phyloP scores from a whole-genome alignment of 1,140 invertebrate species.

The Tetramorium alpestre region DNA sequence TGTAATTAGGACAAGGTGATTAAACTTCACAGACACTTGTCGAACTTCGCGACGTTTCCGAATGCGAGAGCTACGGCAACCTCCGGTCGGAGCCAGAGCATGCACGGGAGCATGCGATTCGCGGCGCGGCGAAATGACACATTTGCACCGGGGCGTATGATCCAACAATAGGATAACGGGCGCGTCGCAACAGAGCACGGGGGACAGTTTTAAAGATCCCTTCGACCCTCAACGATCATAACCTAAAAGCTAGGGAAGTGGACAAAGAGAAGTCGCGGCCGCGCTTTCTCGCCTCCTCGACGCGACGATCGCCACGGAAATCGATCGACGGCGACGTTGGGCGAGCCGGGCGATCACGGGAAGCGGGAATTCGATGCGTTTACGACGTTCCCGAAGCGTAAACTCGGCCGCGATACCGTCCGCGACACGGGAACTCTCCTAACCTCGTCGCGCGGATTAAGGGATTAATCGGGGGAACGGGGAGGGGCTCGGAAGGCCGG shows the following conservation, averaged over 20 bases:
- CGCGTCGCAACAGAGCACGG: neutral
- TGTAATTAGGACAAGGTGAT: neutral
- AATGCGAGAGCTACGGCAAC: neutral
- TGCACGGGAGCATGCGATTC: neutral
- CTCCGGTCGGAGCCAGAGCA: neutral
- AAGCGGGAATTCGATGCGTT: neutral
- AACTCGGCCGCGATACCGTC: neutral
- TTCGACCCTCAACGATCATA: slow-evolving; percentile 34
- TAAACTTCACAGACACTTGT: slow-evolving; percentile 9
- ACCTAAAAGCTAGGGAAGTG: slow-evolving; percentile 59
- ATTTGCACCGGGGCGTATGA: neutral
- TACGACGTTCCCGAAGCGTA: no score
- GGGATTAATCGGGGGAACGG: slow-evolving; percentile 18
- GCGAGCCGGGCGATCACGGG: neutral
- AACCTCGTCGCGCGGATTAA: slow-evolving; percentile 34
- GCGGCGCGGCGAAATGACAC: neutral
- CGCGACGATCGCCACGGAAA: no score
- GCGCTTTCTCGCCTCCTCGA: neutral
- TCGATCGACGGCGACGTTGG: neutral
- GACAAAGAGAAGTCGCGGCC: slow-evolving; percentile 26
- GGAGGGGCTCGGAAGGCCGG: slow-evolving; percentile 7
- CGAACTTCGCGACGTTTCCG: neutral
- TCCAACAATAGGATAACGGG: neutral
- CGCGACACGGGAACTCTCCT: neutral
- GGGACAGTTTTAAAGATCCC: neutral